Evolutionary conservation across 2,113 vertebrate species (phyloP), one percentile per base, ranked within the genome.

Genomic region (Varanus komodoensis): DNA sequence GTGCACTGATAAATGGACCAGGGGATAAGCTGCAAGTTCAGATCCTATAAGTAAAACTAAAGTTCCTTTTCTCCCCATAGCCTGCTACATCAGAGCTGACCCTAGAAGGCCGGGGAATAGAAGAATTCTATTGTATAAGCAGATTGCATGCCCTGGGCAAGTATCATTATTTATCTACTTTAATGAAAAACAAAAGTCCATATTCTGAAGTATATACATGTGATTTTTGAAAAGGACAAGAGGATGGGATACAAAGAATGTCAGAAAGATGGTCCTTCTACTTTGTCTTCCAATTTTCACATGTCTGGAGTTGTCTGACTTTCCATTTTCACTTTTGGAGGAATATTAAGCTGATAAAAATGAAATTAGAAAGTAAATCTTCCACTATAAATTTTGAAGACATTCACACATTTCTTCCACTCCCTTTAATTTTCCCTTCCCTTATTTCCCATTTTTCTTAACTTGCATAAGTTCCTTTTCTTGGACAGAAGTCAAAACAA

Each of bases 271-370:
- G 1, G 84, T 61, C 82, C 84, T 11, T 78, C 6, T 0, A 0
- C 25, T 50, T 74, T 92, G 78, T 57, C 87, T 94, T 84, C 93
- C 91, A 87, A 2, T 87, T 92, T 91, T 67, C 5, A 54, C 75
- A 83, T 85, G 86, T 75, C 95, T 94, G 89, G 87, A 94, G 93
- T 93, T 83, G 92, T 87, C 89, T 93, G 92, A 74, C 92, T 93
- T 89, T 93, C 91, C 83, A 81, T 81, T 89, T 89, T 95, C 92
- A 90, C 95, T 94, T 93, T 92, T 86, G 83, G 91, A 90, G 93
- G 90, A 93, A 91, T 6, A 81, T 90, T 93, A 90, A 95, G 61
- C 73, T 48, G 29, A 73, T 73, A 88, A 75, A 94, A 88, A 90
- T 93, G 93, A 94, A 95, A 94, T 79, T 82, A 82, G 84, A 82